Evolutionary conservation across 2,888 invertebrate species (phyloP).

Genomic region (Sphaeridia pumilis): DNA sequence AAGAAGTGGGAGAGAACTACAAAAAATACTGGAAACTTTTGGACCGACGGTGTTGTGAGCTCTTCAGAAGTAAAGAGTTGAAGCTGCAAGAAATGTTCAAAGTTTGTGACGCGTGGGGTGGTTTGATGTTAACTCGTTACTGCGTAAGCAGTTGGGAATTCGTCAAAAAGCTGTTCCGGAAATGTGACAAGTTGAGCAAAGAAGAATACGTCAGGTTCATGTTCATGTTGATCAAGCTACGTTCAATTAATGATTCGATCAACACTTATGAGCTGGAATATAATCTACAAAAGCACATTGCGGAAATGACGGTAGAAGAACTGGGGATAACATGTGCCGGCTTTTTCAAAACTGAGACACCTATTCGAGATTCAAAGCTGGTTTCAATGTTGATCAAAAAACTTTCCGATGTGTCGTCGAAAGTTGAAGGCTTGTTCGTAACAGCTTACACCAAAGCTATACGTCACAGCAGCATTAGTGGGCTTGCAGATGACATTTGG

Average conservation of each 20-base stretch:
- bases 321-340: conserved; percentile 60
- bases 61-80: conserved; percentile 37
- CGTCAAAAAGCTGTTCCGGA: conserved; percentile 48
- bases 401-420: conserved; percentile 45
- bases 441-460: conserved; percentile 44
- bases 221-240: conserved; percentile 53
- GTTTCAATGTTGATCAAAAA: conserved; percentile 45
- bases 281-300: conserved; percentile 44
- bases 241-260: conserved; percentile 44
- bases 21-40: conserved; percentile 55
- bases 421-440: conserved; percentile 53
- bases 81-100: conserved; percentile 42
- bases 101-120: conserved; percentile 54
- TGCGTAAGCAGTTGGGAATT: conserved; percentile 48
- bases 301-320: conserved; percentile 52
- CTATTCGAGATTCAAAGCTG: conserved; percentile 46
- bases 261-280: conserved; percentile 57
- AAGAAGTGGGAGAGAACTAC: conserved; percentile 50
- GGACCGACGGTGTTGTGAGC: conserved; percentile 51
- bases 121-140: conserved; percentile 46
- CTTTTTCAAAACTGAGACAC: conserved; percentile 62
- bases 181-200: conserved; percentile 48
- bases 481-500: conserved; percentile 41
- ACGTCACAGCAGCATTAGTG: conserved; percentile 13
- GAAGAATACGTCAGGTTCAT: conserved; percentile 54